Base-by-base conservation (phyloP, 2,113 vertebrate species). In the Pardalotus punctatus region DNA sequence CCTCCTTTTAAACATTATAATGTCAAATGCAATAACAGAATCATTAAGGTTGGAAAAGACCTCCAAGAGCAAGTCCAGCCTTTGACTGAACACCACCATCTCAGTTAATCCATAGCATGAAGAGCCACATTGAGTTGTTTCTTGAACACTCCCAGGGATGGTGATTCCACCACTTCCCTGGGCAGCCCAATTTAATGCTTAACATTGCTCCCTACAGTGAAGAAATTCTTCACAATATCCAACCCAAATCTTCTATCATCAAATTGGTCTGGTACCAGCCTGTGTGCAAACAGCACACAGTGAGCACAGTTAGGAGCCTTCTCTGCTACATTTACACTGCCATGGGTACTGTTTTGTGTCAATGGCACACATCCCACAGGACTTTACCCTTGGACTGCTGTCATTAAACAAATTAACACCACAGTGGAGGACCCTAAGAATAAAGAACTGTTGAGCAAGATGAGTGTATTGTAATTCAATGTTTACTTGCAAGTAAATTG, bases 51-150 rank as follows among this genome's bases (percentile, higher is more conserved):
- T 53, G 24, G 70, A 82, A 47, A 82, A 47, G 9, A 61, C 5
- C 16, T 40, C 29, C 21, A 23, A 76, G 38, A 47, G 15, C 0
- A 0, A 67, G 21, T 35, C 38, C n/a, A 67, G 18, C 53, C n/a
- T 81, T 47, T 47, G n/a, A 40, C 17, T 1, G 0, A 67, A 27
- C 33, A 60, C 13, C 20, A 60, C 11, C 24, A 6, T 15, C 15
- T 13, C 29, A 53, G 61, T 17, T 16, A 69, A 69, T n/a, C 35
- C 29, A 35, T 22, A 47, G 70, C 47, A 31, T 29, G 40, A 53
- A 60, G 38, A 18, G 45, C 24, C 9, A 27, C 2, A 1, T 6
- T 24, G 24, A 76, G 9, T 1, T 15, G 5, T 23, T 56, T 21
- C 31, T 42, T 16, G 10, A 72, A 42, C 19, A 4, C 3, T 42